Evolutionary conservation across 2,113 vertebrate species (phyloP).

Genomic region (Mesoclemmys tuberculata): DNA sequence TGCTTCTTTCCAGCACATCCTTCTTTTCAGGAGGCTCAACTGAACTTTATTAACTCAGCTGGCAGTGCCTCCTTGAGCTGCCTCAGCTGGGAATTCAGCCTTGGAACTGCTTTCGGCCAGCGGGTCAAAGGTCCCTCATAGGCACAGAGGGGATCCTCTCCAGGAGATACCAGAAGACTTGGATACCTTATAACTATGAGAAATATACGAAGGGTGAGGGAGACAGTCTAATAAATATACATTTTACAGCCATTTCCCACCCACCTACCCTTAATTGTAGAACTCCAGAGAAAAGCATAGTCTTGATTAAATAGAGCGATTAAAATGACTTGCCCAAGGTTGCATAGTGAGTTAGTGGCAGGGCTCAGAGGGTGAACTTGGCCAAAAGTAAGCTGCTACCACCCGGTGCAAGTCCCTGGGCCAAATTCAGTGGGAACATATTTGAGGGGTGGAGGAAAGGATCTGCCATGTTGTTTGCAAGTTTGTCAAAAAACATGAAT

Average conservation of each 20-base stretch:
- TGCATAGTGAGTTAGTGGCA: background rate
- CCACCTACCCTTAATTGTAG: background rate
- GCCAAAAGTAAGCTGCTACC: background rate
- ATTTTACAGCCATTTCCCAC: background rate
- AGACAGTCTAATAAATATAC: background rate
- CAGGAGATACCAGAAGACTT: accelerated
- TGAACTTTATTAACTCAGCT: background rate
- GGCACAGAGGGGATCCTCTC: background rate
- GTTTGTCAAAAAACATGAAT: background rate
- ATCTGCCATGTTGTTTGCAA: background rate
- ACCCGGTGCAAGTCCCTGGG: background rate
- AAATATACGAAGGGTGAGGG: background rate
- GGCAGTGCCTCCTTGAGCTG: background rate
- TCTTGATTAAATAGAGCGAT: background rate
- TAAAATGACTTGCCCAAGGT: background rate
- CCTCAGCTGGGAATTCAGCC: background rate
- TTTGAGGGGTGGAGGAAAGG: background rate
- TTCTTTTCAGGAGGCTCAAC: background rate
- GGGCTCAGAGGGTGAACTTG: background rate
- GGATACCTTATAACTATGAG: background rate
- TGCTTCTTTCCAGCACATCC: background rate
- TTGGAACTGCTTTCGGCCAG: background rate
- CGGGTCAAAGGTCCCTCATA: background rate
- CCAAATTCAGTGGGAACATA: background rate
- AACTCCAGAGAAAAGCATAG: too few species aligned